Percentiles rank a stretch among this genome's conserved stretches.
Evolutionary conservation across 1,140 invertebrate genomes (phyloP).

Genomic region (Chymomyza costata): DNA sequence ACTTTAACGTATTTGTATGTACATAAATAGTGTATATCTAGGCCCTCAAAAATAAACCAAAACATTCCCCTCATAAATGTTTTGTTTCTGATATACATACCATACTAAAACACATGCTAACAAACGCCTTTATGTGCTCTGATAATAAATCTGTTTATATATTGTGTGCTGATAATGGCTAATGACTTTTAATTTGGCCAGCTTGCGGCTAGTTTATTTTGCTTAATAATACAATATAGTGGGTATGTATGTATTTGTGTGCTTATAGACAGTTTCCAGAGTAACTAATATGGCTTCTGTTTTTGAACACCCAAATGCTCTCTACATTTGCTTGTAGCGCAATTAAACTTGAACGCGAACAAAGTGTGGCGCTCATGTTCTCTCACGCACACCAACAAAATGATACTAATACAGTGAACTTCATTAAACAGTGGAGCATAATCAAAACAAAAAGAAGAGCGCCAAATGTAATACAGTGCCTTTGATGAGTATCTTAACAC

Average conservation of each 20-base stretch:
- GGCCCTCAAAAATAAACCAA: constrained; percentile 19
- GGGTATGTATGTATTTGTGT: too few species aligned
- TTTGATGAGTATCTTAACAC: too few species aligned
- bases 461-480: too few species aligned
- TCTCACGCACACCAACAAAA: constrained; percentile 9
- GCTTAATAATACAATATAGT: constrained; percentile 3
- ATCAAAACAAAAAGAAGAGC: constrained; percentile 3
- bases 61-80: constrained; percentile 52
- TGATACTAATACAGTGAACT: not conserved
- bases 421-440: too few species aligned
- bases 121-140: constrained; percentile 43
- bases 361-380: constrained; percentile 22
- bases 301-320: constrained; percentile 29
- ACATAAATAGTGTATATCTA: constrained; percentile 16
- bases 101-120: constrained; percentile 38
- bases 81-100: constrained; percentile 35
- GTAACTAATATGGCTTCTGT: constrained; percentile 17
- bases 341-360: constrained; percentile 19
- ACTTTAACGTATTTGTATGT: constrained; percentile 7
- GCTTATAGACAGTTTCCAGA: not conserved
- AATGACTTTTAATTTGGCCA: constrained; percentile 30
- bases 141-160: constrained; percentile 65
- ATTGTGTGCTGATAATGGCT: constrained; percentile 48
- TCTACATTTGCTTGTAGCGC: constrained; percentile 29
- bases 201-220: constrained; percentile 29